These are phyloP conservation scores for Ceratosolen solmsi DNA, from an alignment of 1,140 invertebrate genomes.

Conservation along the genomic window DNA sequence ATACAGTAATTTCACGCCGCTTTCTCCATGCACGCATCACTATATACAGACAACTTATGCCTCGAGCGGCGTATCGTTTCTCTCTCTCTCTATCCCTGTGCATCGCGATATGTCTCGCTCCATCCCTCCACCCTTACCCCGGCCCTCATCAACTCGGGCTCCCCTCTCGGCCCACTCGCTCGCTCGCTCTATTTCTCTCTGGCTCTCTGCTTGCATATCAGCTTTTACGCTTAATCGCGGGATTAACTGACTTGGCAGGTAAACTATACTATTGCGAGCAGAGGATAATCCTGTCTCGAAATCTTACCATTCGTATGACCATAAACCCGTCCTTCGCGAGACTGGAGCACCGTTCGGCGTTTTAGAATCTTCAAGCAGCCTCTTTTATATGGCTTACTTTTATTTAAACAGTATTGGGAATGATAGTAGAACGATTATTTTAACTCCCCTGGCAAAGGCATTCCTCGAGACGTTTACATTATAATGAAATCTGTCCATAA, in stretches of 20 bases:
- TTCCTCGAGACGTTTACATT: no score
- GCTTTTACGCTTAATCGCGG: slow-evolving; percentile 59
- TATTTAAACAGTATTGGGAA: neutral
- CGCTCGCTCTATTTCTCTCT: no score
- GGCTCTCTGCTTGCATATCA: neutral
- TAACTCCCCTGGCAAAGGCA: no score
- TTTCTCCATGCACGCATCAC: neutral
- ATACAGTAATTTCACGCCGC: slow-evolving; percentile 23
- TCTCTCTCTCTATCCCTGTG: no score
- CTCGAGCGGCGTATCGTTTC: neutral
- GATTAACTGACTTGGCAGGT: slow-evolving; percentile 67
- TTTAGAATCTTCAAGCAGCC: slow-evolving; percentile 12
- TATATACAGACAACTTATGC: neutral
- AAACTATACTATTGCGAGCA: slow-evolving; percentile 64
- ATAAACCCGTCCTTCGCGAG: slow-evolving; percentile 26
- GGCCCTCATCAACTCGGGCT: no score
- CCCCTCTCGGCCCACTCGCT: no score
- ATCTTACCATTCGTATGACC: slow-evolving; percentile 46
- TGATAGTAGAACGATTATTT: no score
- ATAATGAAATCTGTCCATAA: no score
- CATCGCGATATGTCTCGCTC: no score
- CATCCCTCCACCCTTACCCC: no score
- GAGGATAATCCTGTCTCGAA: slow-evolving; percentile 33
- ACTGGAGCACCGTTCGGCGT: neutral
- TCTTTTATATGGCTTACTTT: neutral